Percentiles rank a stretch among this genome's conserved stretches.
These are phyloP conservation scores for Etheostoma perlongum DNA, from an alignment of 2,797 vertebrate genomes.

Conservation along the genomic window DNA sequence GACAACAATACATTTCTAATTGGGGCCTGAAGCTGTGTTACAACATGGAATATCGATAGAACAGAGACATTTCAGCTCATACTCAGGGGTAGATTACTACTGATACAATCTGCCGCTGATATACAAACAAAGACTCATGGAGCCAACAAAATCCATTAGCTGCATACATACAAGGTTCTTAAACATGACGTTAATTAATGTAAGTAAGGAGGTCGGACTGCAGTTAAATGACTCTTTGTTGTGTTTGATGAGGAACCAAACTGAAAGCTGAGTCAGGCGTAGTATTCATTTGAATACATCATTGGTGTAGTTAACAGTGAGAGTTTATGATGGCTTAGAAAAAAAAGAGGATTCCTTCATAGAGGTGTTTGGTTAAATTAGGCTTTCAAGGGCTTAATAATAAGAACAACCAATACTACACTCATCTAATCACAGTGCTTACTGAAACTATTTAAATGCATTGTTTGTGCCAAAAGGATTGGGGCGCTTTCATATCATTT, in stretches of 20 bases:
- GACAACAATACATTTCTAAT: conserved; percentile 19
- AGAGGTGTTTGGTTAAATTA: conserved; percentile 2
- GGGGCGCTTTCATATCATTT: background rate
- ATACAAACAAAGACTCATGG: background rate
- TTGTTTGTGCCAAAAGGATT: background rate
- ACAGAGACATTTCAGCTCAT: conserved; percentile 5
- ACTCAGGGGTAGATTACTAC: conserved; percentile 20
- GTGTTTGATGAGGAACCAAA: conserved; percentile 4
- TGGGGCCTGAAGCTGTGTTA: conserved; percentile 25
- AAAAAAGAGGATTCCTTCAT: background rate
- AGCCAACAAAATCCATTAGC: conserved; percentile 3
- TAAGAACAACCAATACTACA: background rate
- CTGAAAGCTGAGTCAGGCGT: background rate
- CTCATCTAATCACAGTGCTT: background rate
- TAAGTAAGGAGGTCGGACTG: background rate
- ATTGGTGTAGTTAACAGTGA: background rate
- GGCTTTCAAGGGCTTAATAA: background rate
- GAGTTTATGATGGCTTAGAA: background rate
- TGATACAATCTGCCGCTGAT: conserved; percentile 20
- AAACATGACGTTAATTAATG: background rate
- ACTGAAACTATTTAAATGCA: background rate
- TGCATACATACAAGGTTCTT: background rate
- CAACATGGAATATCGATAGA: conserved; percentile 16
- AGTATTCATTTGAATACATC: background rate
- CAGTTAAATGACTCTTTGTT: conserved; percentile 1